A percentile compares a stretch with the other conserved stretches of the same genome.
Evolutionary conservation across 2,113 vertebrate genomes (phyloP).

Genomic region (Micronycteris hirsuta): DNA sequence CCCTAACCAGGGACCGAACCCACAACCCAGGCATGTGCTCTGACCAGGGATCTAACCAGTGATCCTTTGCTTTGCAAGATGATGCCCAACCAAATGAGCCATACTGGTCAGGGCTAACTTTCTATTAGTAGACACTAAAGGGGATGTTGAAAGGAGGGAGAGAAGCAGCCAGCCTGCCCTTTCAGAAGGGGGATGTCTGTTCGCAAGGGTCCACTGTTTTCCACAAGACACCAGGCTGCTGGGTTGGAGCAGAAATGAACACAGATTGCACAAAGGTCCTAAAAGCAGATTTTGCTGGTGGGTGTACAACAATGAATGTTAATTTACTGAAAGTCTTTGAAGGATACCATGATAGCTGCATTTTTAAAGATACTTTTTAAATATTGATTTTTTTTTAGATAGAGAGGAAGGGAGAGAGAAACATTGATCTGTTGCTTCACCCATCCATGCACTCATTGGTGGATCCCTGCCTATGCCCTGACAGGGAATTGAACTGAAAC

Average conservation of each 20-base stretch:
- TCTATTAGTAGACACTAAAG: not conserved
- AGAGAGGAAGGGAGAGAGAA: no score
- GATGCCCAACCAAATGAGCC: no score
- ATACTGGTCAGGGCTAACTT: not conserved
- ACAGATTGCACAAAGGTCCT: not conserved
- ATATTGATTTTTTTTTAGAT: no score
- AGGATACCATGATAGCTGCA: not conserved
- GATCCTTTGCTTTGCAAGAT: no score
- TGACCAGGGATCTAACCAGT: no score
- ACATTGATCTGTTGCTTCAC: no score
- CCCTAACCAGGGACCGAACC: no score
- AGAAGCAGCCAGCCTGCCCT: not conserved
- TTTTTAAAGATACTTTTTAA: not conserved
- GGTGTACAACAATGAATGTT: not conserved
- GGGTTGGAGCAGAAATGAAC: not conserved
- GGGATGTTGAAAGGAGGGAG: not conserved
- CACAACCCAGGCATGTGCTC: no score
- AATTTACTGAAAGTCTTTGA: not conserved
- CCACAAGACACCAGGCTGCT: not conserved
- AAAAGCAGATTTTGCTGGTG: not conserved
- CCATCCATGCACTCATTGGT: no score
- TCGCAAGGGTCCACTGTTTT: not conserved
- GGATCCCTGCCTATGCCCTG: no score
- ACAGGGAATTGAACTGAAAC: no score
- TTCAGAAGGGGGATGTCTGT: not conserved